phyloP scores from a whole-genome alignment of 1,140 invertebrate species.

The Agraylea sexmaculata region DNA sequence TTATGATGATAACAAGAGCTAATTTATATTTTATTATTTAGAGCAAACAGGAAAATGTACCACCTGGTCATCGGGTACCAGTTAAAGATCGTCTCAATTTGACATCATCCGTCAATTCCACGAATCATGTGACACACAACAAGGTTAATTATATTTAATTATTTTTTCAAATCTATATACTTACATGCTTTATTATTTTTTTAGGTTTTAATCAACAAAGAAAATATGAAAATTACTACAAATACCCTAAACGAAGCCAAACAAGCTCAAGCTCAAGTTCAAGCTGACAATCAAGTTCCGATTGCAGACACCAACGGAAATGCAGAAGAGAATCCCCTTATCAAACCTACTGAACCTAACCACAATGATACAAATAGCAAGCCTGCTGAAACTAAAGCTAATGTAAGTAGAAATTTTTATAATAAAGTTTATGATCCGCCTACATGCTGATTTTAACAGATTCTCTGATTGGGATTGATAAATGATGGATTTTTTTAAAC shows the following conservation, averaged over 20 bases:
- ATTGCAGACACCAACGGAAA: conserved; percentile 7
- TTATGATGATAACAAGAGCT: background rate
- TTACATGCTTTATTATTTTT: conserved; percentile 5
- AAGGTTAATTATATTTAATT: conserved; percentile 11
- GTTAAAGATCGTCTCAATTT: conserved; percentile 39
- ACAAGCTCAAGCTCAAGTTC: conserved; percentile 2
- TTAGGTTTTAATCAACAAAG: conserved; percentile 20
- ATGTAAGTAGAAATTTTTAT: too few relatives aligned
- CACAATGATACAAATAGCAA: background rate
- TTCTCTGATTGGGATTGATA: too few relatives aligned
- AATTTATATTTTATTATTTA: conserved; percentile 15
- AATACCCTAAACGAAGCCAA: conserved; percentile 13
- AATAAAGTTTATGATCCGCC: too few relatives aligned
- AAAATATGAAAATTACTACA: conserved; percentile 16
- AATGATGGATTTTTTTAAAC: too few relatives aligned
- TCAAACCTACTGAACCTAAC: background rate
- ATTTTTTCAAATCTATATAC: background rate
- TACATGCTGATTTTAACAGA: too few relatives aligned
- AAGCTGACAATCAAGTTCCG: conserved; percentile 3
- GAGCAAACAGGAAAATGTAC: conserved; percentile 48
- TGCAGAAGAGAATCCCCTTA: background rate
- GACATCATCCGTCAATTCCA: conserved; percentile 25
- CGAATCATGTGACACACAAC: conserved; percentile 19
- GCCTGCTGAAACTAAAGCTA: background rate
- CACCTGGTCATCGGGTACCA: conserved; percentile 31